A percentile compares a stretch with the other conserved stretches of the same genome.
phyloP scores from a whole-genome alignment of 2,797 vertebrate species.

The Acipenser oxyrinchus region DNA sequence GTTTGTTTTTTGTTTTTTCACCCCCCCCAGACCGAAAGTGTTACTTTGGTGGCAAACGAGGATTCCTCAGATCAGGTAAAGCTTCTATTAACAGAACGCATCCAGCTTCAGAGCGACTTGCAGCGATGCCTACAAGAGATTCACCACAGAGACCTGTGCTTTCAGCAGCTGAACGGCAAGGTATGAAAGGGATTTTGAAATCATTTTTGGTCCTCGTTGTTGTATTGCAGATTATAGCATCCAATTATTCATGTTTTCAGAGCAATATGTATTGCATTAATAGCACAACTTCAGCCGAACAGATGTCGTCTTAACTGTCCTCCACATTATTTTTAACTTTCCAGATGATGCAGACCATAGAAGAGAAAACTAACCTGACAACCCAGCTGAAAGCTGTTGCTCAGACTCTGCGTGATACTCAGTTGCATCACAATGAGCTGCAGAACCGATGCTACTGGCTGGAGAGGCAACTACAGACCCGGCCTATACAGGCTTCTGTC shows the following conservation, averaged over 20 bases:
- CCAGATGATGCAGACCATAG: slow-evolving; percentile 62
- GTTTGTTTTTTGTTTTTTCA: not conserved
- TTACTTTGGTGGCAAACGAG: slow-evolving; percentile 36
- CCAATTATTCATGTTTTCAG: not conserved
- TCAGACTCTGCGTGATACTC: slow-evolving; percentile 69
- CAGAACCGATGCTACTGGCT: slow-evolving; percentile 67
- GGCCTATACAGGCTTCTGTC: slow-evolving; percentile 28
- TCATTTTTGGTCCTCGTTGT: not conserved
- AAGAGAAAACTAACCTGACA: slow-evolving; percentile 63
- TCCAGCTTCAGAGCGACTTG: slow-evolving; percentile 56
- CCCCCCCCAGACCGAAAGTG: slow-evolving; percentile 35
- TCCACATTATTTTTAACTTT: not conserved
- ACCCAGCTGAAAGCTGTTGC: slow-evolving; percentile 67
- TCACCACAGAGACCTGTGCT: slow-evolving; percentile 66
- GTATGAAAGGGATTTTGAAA: slow-evolving; percentile 33
- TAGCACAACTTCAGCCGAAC: not conserved
- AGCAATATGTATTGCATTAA: too few relatives aligned
- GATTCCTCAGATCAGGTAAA: slow-evolving; percentile 34
- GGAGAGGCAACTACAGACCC: slow-evolving; percentile 53
- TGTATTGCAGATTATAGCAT: not conserved
- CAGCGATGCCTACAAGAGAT: slow-evolving; percentile 71
- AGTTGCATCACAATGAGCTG: slow-evolving; percentile 52
- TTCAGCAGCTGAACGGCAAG: slow-evolving; percentile 69
- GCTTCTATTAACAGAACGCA: slow-evolving; percentile 48
- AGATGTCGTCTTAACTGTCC: not conserved